A percentile compares a stretch with the other conserved stretches of the same genome.
These are phyloP conservation scores for Dicentrarchus labrax DNA, from an alignment of 2,113 vertebrate genomes.

Conservation along the genomic window DNA sequence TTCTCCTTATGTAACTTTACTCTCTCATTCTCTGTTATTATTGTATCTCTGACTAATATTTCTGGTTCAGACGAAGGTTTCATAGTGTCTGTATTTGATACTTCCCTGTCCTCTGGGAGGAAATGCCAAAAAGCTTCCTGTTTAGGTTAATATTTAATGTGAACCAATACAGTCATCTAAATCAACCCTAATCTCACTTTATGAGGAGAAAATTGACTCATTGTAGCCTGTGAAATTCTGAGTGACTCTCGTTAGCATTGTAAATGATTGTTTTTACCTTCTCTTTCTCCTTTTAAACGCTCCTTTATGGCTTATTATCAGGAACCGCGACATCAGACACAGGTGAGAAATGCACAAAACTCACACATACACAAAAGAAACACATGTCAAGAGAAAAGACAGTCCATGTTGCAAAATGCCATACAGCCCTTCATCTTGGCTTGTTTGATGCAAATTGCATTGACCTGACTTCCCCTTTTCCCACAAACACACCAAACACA, in stretches of 20 bases:
- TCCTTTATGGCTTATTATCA: constrained; percentile 75
- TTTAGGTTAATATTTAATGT: constrained; percentile 78
- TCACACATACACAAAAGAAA: constrained; percentile 19
- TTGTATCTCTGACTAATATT: constrained; percentile 73
- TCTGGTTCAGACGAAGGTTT: constrained; percentile 68
- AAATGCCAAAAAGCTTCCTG: constrained; percentile 68
- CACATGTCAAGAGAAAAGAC: constrained; percentile 11
- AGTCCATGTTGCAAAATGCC: constrained; percentile 13
- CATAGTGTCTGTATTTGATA: constrained; percentile 68
- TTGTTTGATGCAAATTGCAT: constrained; percentile 47
- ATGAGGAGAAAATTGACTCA: constrained; percentile 55
- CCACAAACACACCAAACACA: not conserved
- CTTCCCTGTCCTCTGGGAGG: constrained; percentile 58
- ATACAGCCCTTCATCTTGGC: constrained; percentile 20
- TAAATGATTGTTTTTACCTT: constrained; percentile 64
- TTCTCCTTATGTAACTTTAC: constrained; percentile 78
- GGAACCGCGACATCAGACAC: constrained; percentile 98
- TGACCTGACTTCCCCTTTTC: constrained; percentile 38
- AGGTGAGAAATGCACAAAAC: constrained; percentile 87
- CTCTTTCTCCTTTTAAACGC: constrained; percentile 62
- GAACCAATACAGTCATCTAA: constrained; percentile 64
- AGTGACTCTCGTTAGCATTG: constrained; percentile 45
- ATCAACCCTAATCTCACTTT: constrained; percentile 63
- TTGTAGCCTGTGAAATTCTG: constrained; percentile 46
- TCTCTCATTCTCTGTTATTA: constrained; percentile 70